Evolutionary conservation across 2,113 vertebrate genomes (phyloP).

Genomic region (Rhipidura dahli): DNA sequence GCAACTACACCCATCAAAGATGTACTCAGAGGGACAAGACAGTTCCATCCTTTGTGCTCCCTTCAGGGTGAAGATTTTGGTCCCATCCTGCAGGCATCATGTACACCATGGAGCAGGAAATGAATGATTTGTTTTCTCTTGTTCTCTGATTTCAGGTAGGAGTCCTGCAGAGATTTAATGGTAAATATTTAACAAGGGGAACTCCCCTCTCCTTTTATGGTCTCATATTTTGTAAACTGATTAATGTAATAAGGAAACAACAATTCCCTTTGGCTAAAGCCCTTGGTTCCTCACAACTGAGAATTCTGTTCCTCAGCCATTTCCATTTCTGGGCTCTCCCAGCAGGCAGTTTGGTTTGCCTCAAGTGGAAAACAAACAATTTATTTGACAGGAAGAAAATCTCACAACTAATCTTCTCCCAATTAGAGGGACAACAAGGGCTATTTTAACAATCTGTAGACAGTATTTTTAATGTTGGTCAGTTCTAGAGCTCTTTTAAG

Average conservation of each 20-base stretch:
- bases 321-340: background rate
- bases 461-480: background rate
- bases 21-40: background rate
- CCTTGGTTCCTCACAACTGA: background rate
- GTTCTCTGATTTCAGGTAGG: background rate
- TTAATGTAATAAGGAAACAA: constrained; percentile 17
- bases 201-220: background rate
- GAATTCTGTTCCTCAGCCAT: background rate
- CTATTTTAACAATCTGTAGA: background rate
- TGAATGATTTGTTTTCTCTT: background rate
- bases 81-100: background rate
- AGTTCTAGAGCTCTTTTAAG: background rate
- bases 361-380: background rate
- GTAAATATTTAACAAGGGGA: constrained; percentile 11
- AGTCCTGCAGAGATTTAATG: background rate
- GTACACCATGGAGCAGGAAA: background rate
- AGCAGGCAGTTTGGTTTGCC: background rate
- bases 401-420: background rate
- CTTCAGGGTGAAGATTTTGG: background rate
- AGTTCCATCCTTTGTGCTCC: background rate
- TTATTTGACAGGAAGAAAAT: background rate
- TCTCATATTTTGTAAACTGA: background rate
- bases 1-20: background rate
- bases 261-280: background rate
- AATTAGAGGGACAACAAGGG: background rate